Evolutionary conservation across 1,140 invertebrate genomes (phyloP).

Genomic region (Lordiphosa clarofinis): DNA sequence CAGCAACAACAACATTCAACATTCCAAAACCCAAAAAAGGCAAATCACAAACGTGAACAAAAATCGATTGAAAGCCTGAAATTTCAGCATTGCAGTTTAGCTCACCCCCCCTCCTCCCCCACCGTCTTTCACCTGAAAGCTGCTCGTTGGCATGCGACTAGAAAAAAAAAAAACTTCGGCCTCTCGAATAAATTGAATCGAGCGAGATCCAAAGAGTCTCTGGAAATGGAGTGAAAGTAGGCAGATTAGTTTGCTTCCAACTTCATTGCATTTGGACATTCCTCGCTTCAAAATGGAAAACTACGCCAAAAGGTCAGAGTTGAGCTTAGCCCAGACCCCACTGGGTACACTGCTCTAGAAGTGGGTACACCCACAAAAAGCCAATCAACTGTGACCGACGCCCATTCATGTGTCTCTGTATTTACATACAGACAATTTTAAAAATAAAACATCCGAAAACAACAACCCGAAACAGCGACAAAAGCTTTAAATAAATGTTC

Average conservation of each 20-base stretch:
- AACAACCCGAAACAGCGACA: slow-evolving; percentile 28
- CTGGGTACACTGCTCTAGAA: not conserved
- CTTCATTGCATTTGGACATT: slow-evolving; percentile 6
- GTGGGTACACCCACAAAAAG: not conserved
- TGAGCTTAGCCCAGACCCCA: slow-evolving; percentile 5
- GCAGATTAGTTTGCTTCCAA: slow-evolving; percentile 58
- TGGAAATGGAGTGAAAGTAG: slow-evolving; percentile 77
- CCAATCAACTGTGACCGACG: slow-evolving; percentile 31
- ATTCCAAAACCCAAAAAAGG: slow-evolving; percentile 73
- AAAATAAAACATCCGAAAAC: too few species aligned
- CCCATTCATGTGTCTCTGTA: slow-evolving; percentile 21
- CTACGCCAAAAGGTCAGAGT: slow-evolving; percentile 35
- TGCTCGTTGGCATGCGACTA: slow-evolving; percentile 29
- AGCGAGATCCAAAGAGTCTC: slow-evolving; percentile 62
- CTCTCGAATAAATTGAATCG: slow-evolving; percentile 72
- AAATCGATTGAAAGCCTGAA: slow-evolving; percentile 52
- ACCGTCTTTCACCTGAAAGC: slow-evolving; percentile 2
- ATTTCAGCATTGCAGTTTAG: slow-evolving; percentile 59
- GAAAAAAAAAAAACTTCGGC: slow-evolving; percentile 54
- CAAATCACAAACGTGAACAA: slow-evolving; percentile 56
- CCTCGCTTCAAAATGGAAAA: slow-evolving; percentile 1
- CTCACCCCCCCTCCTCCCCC: slow-evolving; percentile 1
- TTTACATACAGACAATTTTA: slow-evolving; percentile 10
- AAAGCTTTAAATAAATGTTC: slow-evolving; percentile 2
- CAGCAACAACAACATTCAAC: slow-evolving; percentile 41